These are phyloP conservation scores for Trachymyrmex cornetzi DNA, from an alignment of 1,140 invertebrate genomes.

Conservation along the genomic window DNA sequence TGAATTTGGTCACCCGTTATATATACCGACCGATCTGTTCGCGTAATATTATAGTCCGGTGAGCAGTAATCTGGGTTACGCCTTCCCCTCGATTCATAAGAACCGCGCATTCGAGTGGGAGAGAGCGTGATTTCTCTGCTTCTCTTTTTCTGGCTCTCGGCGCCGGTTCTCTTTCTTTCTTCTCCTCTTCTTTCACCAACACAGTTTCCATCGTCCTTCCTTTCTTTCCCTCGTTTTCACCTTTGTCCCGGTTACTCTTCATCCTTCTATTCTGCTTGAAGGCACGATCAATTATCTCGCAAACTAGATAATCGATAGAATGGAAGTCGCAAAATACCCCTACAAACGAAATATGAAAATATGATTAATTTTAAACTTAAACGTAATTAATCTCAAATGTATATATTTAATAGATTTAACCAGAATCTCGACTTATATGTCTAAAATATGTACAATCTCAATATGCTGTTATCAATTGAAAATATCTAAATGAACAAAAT, in stretches of 20 bases:
- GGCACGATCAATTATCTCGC: not conserved
- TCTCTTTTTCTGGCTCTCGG: conserved; percentile 45
- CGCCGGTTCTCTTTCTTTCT: conserved; percentile 5
- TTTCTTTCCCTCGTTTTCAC: conserved; percentile 39
- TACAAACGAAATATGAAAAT: not conserved
- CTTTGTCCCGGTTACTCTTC: not conserved
- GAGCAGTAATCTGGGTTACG: conserved; percentile 78
- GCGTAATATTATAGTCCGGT: conserved; percentile 81
- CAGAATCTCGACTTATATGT: not conserved
- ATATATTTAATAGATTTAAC: not conserved
- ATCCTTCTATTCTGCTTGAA: not conserved
- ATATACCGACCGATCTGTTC: conserved; percentile 73
- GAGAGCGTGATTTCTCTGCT: conserved; percentile 69
- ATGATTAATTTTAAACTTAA: not conserved
- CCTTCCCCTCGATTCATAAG: conserved; percentile 75
- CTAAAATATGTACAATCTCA: not conserved
- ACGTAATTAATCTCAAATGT: not conserved
- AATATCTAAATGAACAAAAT: not conserved
- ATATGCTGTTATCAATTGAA: not conserved
- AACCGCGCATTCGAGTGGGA: conserved; percentile 69
- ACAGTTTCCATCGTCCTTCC: conserved; percentile 16
- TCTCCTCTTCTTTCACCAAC: conserved; percentile 34
- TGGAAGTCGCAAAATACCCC: not conserved
- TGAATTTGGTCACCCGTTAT: conserved; percentile 74
- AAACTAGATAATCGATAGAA: conserved; percentile 21